Conservation (phyloP, 1,140 invertebrate genomes). For the Pteromalus puparum region DNA sequence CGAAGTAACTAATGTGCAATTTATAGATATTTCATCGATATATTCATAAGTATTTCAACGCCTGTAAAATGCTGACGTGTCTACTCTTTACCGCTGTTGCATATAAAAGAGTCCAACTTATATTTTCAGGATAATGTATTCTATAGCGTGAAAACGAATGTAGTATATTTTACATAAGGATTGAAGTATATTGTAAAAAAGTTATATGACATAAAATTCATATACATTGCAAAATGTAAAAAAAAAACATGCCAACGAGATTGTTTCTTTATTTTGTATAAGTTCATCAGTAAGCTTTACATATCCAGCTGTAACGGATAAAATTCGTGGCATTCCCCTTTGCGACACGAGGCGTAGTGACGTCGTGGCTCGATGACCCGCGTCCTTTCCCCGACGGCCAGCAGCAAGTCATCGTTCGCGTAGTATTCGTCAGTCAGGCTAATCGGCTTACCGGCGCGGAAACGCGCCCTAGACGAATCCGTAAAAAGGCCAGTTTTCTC, state of each 20-base stretch:
- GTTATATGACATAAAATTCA: neutral
- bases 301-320: conserved; percentile 32
- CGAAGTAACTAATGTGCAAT: neutral
- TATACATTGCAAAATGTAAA: neutral
- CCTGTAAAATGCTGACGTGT: neutral
- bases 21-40: neutral
- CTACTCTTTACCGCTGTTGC: neutral
- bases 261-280: neutral
- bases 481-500: conserved; percentile 23
- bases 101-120: neutral
- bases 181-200: conserved; percentile 25
- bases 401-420: neutral
- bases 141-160: neutral
- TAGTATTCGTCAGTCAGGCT: neutral
- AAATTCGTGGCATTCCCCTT: neutral
- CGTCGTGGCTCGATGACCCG: neutral
- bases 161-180: conserved; percentile 32
- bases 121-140: conserved; percentile 8
- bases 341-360: neutral
- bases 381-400: neutral
- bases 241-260: neutral
- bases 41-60: neutral
- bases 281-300: neutral
- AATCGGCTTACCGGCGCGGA: conserved; percentile 14
- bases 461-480: conserved; percentile 21